These are phyloP conservation scores for Hyperoodon ampullatus DNA, from an alignment of 2,113 vertebrate genomes.

Conservation along the genomic window DNA sequence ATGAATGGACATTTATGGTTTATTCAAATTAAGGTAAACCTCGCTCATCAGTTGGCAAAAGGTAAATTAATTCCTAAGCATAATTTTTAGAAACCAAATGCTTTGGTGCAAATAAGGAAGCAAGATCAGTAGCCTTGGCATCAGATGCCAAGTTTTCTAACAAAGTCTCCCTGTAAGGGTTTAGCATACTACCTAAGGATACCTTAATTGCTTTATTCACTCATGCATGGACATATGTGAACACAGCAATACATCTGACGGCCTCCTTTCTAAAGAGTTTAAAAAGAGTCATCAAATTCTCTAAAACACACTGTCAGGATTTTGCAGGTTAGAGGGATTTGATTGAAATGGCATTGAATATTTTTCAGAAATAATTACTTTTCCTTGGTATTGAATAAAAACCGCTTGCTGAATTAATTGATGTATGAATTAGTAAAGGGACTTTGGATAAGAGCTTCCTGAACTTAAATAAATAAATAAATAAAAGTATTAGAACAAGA, in stretches of 20 bases:
- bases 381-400: conserved; percentile 27
- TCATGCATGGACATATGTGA: conserved; percentile 67
- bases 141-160: conserved; percentile 71
- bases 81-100: conserved; percentile 72
- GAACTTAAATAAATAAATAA: not conserved
- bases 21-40: conserved; percentile 79
- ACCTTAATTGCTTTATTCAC: conserved; percentile 73
- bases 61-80: conserved; percentile 73
- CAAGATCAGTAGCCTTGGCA: conserved; percentile 52
- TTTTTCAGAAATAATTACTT: conserved; percentile 61
- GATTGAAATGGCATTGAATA: conserved; percentile 53
- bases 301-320: conserved; percentile 50
- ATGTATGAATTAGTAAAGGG: conserved; percentile 34
- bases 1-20: conserved; percentile 73
- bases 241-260: conserved; percentile 71
- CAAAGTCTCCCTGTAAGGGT: conserved; percentile 60
- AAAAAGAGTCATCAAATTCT: conserved; percentile 72
- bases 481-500: not conserved
- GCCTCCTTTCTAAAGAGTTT: conserved; percentile 55
- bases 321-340: conserved; percentile 61
- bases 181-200: conserved; percentile 64
- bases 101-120: conserved; percentile 64
- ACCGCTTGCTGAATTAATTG: conserved; percentile 34
- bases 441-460: not conserved
- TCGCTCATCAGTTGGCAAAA: conserved; percentile 75